Evolutionary conservation across 2,888 invertebrate species (phyloP).

Genomic region (Tiliacea citrago): DNA sequence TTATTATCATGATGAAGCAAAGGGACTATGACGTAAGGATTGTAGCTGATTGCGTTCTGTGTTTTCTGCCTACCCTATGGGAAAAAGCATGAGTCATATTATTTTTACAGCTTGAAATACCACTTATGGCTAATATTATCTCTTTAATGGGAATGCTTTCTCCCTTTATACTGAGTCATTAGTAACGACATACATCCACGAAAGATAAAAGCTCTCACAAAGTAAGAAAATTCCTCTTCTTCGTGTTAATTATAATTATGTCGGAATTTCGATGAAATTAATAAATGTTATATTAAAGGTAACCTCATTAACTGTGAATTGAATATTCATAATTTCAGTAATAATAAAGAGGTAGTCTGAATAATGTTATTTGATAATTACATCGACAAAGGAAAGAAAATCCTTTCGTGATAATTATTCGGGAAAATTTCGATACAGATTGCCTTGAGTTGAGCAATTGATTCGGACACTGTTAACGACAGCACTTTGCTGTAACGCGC

Average conservation of each 20-base stretch:
- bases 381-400: background rate
- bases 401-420: background rate
- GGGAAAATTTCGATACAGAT: conserved; percentile 7
- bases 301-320: conserved; percentile 8
- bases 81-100: background rate
- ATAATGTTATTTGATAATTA: background rate
- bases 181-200: background rate
- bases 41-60: background rate
- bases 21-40: background rate
- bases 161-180: conserved; percentile 14
- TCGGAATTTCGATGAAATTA: conserved; percentile 7
- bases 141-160: conserved; percentile 4
- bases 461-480: conserved; percentile 6
- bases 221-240: conserved; percentile 1
- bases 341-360: background rate
- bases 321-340: background rate
- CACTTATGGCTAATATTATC: background rate
- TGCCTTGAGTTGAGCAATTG: conserved; percentile 2
- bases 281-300: conserved; percentile 9
- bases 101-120: background rate
- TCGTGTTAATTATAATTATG: conserved; percentile 10
- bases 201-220: conserved; percentile 7
- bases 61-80: background rate
- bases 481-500: background rate
- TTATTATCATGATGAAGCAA: conserved; percentile 1